phyloP scores from a whole-genome alignment of 1,140 invertebrate genomes.

The Cydia amplana region DNA sequence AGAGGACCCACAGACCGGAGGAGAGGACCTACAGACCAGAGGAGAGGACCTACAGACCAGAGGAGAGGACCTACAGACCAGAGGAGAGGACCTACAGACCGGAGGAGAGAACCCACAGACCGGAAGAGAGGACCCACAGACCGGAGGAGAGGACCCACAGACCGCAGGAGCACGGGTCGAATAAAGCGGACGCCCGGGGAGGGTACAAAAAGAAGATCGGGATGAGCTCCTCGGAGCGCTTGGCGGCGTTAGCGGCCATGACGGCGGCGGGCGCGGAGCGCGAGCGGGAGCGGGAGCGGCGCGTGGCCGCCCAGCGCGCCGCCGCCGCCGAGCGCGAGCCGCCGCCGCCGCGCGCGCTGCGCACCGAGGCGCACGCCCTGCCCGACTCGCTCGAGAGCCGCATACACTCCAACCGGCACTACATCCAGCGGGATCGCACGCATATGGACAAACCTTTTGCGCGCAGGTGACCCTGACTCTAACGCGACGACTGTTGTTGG shows the following conservation, averaged over 20 bases:
- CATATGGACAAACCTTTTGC: constrained; percentile 74
- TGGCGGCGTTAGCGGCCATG: constrained; percentile 88
- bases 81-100: too few relatives aligned
- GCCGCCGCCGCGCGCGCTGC: constrained; percentile 45
- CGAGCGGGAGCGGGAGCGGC: constrained; percentile 54
- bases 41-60: not conserved
- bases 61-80: too few relatives aligned
- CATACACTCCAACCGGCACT: constrained; percentile 69
- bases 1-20: not conserved
- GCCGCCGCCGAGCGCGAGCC: constrained; percentile 47
- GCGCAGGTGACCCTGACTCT: constrained; percentile 45
- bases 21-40: not conserved
- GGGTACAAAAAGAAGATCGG: constrained; percentile 33
- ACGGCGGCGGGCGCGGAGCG: constrained; percentile 77
- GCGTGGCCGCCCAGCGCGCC: constrained; percentile 57
- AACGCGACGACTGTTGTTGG: not conserved
- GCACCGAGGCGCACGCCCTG: constrained; percentile 48
- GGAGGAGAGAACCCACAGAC: not conserved
- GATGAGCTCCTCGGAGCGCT: constrained; percentile 84
- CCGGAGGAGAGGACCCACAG: not conserved
- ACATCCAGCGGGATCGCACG: constrained; percentile 62
- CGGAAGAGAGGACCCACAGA: not conserved
- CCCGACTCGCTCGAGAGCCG: constrained; percentile 66
- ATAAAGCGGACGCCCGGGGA: constrained; percentile 36
- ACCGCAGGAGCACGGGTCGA: constrained; percentile 27